phyloP scores from a whole-genome alignment of 2,113 vertebrate genomes.

The Corynorhinus townsendii region DNA sequence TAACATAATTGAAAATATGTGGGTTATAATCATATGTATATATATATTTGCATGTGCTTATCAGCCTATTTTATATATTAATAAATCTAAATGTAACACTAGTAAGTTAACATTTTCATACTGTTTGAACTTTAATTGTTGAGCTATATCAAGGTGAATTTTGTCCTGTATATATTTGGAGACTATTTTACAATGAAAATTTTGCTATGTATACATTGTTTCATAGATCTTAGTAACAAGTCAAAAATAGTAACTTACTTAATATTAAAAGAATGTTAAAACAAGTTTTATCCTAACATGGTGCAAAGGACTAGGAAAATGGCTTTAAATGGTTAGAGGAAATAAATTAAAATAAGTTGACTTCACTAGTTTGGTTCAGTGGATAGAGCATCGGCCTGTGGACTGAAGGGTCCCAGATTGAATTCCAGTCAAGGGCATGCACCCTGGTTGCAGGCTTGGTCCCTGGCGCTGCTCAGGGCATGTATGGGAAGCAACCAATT shows the following conservation, averaged over 20 bases:
- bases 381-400: too few relatives aligned
- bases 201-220: conserved; percentile 40
- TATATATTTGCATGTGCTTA: not conserved
- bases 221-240: not conserved
- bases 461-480: too few relatives aligned
- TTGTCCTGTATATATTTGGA: conserved; percentile 42
- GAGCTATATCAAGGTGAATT: conserved; percentile 48
- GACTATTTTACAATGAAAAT: conserved; percentile 46
- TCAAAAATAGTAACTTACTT: conserved; percentile 58
- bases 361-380: too few relatives aligned
- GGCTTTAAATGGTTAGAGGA: not conserved
- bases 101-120: not conserved
- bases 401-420: too few relatives aligned
- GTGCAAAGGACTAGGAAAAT: conserved; percentile 35
- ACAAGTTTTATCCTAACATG: conserved; percentile 47
- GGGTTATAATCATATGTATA: not conserved
- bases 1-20: conserved; percentile 36
- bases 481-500: too few relatives aligned
- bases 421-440: too few relatives aligned
- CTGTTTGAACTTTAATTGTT: conserved; percentile 44
- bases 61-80: not conserved
- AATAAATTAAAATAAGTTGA: conserved; percentile 72
- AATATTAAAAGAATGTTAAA: conserved; percentile 57
- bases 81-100: not conserved
- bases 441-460: too few relatives aligned